These are phyloP conservation scores for Lepidostoma basale DNA, from an alignment of 1,140 invertebrate genomes.

Conservation along the genomic window DNA sequence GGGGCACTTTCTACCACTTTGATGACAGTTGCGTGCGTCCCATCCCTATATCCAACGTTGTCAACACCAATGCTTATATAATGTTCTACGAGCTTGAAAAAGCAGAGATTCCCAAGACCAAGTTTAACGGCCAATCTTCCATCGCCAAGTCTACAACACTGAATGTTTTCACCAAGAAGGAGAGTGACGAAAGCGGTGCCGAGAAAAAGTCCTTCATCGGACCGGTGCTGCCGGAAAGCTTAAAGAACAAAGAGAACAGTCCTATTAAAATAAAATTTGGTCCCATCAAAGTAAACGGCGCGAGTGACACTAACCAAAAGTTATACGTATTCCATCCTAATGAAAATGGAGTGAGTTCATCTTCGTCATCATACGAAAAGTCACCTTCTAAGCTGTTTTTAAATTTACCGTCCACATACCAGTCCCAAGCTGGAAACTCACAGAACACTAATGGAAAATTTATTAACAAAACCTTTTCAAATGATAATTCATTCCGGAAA, in stretches of 20 bases:
- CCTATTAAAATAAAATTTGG: conserved; percentile 17
- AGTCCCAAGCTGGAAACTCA: conserved; percentile 4
- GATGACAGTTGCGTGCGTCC: conserved; percentile 73
- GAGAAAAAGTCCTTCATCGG: conserved; percentile 53
- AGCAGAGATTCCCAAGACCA: conserved; percentile 50
- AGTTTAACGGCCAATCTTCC: conserved; percentile 47
- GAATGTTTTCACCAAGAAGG: conserved; percentile 38
- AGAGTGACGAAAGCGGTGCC: conserved; percentile 49
- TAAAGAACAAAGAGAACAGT: conserved; percentile 45
- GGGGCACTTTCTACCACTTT: conserved; percentile 86
- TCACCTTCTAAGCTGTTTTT: background rate
- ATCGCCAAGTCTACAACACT: conserved; percentile 26
- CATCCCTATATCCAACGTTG: conserved; percentile 73
- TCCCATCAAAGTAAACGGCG: conserved; percentile 21
- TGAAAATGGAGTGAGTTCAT: background rate
- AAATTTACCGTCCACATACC: background rate
- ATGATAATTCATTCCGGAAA: background rate
- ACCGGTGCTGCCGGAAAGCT: conserved; percentile 50
- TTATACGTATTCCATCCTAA: background rate
- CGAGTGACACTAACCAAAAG: conserved; percentile 1
- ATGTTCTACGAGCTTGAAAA: conserved; percentile 85
- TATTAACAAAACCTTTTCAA: background rate
- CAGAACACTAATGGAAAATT: background rate
- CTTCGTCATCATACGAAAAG: conserved; percentile 3
- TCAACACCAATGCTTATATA: conserved; percentile 86